Conservation (phyloP, 2,888 invertebrate species). For the Heteromyza rotundicornis region DNA sequence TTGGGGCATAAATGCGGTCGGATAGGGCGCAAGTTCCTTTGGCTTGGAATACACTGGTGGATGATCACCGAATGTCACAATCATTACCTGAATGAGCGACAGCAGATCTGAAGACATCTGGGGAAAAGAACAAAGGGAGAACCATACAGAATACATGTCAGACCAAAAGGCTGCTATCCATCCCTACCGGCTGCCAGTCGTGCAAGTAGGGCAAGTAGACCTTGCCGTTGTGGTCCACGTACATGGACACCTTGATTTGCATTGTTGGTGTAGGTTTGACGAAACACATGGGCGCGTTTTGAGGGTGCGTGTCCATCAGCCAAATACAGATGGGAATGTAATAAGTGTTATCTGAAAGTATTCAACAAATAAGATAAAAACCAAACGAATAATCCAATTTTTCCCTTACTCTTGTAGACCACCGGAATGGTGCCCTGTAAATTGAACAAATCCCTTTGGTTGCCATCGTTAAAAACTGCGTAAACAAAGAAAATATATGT, state of each 20-base stretch:
- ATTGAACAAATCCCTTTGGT: conserved; percentile 78
- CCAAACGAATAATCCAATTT: background rate
- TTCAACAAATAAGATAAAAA: background rate
- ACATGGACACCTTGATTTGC: conserved; percentile 93
- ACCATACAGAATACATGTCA: background rate
- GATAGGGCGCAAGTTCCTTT: conserved; percentile 67
- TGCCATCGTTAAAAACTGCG: conserved; percentile 88
- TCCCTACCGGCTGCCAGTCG: conserved; percentile 82
- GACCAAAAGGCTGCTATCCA: too few relatives aligned
- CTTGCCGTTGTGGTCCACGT: conserved; percentile 94
- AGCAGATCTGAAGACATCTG: conserved; percentile 77
- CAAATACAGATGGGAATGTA: conserved; percentile 97
- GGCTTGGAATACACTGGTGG: conserved; percentile 91
- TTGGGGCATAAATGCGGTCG: conserved; percentile 62
- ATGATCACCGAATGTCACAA: conserved; percentile 89
- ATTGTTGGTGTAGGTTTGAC: conserved; percentile 95
- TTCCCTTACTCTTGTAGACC: conserved; percentile 74
- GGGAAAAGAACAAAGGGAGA: background rate
- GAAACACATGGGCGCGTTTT: conserved; percentile 92
- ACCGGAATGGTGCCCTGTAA: conserved; percentile 94
- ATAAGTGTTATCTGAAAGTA: conserved; percentile 72
- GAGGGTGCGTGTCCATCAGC: conserved; percentile 96
- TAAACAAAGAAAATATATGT: conserved; percentile 19
- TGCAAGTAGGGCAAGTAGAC: conserved; percentile 96
- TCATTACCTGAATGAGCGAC: conserved; percentile 89